Percentiles rank a stretch among this genome's conserved stretches.
Evolutionary conservation across 2,888 invertebrate species (phyloP).

Genomic region (Sturmia bella): DNA sequence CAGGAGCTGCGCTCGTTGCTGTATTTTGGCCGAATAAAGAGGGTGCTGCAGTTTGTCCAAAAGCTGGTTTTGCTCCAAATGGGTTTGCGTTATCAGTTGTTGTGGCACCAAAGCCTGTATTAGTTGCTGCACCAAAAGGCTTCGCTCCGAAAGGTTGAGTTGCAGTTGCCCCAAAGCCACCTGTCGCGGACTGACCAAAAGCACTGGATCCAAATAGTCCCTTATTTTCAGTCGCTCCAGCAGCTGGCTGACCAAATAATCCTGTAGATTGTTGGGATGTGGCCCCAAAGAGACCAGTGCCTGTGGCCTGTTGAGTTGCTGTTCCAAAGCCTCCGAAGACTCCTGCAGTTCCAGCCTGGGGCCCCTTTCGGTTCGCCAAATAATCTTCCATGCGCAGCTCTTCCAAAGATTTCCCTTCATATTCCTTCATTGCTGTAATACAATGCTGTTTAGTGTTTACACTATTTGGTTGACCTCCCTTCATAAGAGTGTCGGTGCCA

Average conservation of each 20-base stretch:
- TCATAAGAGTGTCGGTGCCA: slow-evolving; percentile 95
- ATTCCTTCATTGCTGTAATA: slow-evolving; percentile 99
- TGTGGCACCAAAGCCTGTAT: slow-evolving; percentile 77
- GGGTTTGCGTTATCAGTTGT: slow-evolving; percentile 78
- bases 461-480: slow-evolving; percentile 91
- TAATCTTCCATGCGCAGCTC: slow-evolving; percentile 98
- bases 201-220: slow-evolving; percentile 82
- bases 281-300: slow-evolving; percentile 83
- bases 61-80: slow-evolving; percentile 79
- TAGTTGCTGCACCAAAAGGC: slow-evolving; percentile 83
- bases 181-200: slow-evolving; percentile 82
- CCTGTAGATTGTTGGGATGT: slow-evolving; percentile 80
- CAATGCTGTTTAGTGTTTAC: slow-evolving; percentile 97
- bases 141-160: slow-evolving; percentile 86
- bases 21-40: slow-evolving; percentile 83
- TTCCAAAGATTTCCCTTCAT: slow-evolving; percentile 96
- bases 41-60: slow-evolving; percentile 83
- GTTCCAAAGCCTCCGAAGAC: slow-evolving; percentile 80
- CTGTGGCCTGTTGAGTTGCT: slow-evolving; percentile 79
- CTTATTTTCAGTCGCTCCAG: slow-evolving; percentile 83
- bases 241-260: slow-evolving; percentile 83
- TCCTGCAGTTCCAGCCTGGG: slow-evolving; percentile 79
- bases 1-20: slow-evolving; percentile 84
- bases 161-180: slow-evolving; percentile 83
- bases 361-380: slow-evolving; percentile 92